Percentiles rank a stretch among this genome's conserved stretches.
Conservation (phyloP, 2,888 invertebrate species). For the Calameuta filiformis region DNA sequence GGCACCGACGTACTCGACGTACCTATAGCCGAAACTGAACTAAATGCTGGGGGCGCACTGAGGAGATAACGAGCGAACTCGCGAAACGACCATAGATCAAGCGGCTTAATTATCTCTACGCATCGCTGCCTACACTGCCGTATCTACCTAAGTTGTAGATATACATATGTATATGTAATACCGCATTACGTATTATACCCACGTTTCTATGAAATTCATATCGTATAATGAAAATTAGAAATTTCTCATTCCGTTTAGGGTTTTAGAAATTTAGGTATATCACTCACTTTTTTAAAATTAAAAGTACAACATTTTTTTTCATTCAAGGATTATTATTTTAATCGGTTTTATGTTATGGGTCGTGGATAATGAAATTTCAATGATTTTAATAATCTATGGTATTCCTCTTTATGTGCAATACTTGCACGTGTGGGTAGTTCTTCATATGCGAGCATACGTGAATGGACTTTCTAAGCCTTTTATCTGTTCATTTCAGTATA, state of each 20-base stretch:
- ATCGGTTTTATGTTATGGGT: neutral
- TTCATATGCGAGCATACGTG: neutral
- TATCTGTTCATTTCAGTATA: neutral
- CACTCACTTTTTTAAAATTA: neutral
- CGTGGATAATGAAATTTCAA: neutral
- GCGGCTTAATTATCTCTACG: slow-evolving; percentile 65
- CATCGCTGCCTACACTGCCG: slow-evolving; percentile 47
- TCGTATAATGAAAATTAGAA: neutral
- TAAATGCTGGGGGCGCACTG: slow-evolving; percentile 56
- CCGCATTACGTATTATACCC: slow-evolving; percentile 15
- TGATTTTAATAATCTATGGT: neutral
- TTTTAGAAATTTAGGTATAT: neutral
- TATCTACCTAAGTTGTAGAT: neutral
- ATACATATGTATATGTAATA: slow-evolving; percentile 24
- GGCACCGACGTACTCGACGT: slow-evolving; percentile 14
- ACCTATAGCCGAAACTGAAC: slow-evolving; percentile 55
- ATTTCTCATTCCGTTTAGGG: neutral
- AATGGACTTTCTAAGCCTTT: neutral
- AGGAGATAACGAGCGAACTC: slow-evolving; percentile 67
- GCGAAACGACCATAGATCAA: slow-evolving; percentile 65
- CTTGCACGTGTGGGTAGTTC: neutral
- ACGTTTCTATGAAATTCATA: slow-evolving; percentile 1
- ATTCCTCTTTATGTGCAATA: neutral
- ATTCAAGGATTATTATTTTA: neutral
- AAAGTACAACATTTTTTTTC: neutral